Percentiles rank a stretch among this genome's conserved stretches.
phyloP scores from a whole-genome alignment of 2,888 invertebrate species.

The Chrysolina americana region DNA sequence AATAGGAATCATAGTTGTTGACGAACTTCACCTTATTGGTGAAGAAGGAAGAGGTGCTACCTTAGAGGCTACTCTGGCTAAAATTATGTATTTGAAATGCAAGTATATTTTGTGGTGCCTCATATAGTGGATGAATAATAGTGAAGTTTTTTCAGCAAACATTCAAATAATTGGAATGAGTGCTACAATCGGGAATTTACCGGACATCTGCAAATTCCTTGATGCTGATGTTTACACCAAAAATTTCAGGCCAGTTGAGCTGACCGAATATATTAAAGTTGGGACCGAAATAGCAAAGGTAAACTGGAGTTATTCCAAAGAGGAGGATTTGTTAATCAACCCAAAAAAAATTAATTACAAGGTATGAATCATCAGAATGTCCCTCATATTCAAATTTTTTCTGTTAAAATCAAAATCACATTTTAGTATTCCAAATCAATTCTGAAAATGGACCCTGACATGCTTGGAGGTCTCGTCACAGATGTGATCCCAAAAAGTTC shows the following conservation, averaged over 20 bases:
- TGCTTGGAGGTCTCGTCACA: conserved; percentile 82
- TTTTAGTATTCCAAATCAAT: conserved; percentile 76
- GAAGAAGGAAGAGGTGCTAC: conserved; percentile 88
- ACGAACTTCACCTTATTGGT: conserved; percentile 95
- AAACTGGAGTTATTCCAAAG: conserved; percentile 68
- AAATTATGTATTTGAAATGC: conserved; percentile 81
- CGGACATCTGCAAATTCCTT: conserved; percentile 85
- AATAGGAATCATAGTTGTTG: conserved; percentile 86
- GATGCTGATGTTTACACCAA: conserved; percentile 85
- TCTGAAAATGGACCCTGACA: conserved; percentile 82
- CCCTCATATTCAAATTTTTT: neutral
- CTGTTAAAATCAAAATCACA: conserved; percentile 12
- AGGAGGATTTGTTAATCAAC: conserved; percentile 73
- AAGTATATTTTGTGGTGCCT: conserved; percentile 64
- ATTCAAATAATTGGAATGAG: conserved; percentile 97
- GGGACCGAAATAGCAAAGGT: conserved; percentile 74
- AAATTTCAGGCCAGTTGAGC: conserved; percentile 90
- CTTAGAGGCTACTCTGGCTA: conserved; percentile 88
- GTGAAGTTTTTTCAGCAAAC: conserved; percentile 68
- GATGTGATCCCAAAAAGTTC: conserved; percentile 86
- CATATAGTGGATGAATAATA: neutral
- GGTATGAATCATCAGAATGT: conserved; percentile 49
- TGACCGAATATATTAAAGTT: conserved; percentile 88
- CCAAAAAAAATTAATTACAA: conserved; percentile 71
- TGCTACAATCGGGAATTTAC: conserved; percentile 94